Evolutionary conservation across 2,113 vertebrate genomes (phyloP), one percentile per base, ranked within the genome.

Genomic region (Eulemur macaco): DNA sequence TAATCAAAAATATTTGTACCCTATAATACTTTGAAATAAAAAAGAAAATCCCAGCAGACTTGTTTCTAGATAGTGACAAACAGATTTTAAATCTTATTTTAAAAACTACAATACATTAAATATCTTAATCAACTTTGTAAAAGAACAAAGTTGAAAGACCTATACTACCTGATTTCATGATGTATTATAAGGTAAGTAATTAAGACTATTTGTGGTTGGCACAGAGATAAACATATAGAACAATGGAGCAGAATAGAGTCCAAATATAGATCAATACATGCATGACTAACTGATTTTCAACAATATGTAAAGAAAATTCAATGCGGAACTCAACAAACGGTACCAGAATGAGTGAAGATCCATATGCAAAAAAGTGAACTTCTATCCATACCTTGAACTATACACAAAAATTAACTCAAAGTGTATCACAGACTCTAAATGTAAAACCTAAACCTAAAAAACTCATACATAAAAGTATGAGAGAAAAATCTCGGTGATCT

Each of bases 391-490:
- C 11, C 37, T 73, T 14, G 12, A 2, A n/a, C 0, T 25, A 23
- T 37, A 45, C 31, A 89, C 11, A 54, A 89, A 89, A 89, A 56
- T 74, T 42, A 83, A 88, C n/a, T 89, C n/a, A 88, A 94, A 94
- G 52, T 42, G 23, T 42, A 52, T 63, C 77, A 39, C 52, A 42
- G n/a, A 42, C 12, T 64, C 66, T 91, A 64, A 73, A 81, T 87
- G 6, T 47, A 64, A 86, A 95, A 60, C n/a, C n/a, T 54, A 42
- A 93, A 69, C 31, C 37, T 86, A 73, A 42, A 63, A 63, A 88
- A 73, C 17, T 94, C 29, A 66, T 42, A 45, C 31, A 56, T 23
- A 25, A 84, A 39, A 71, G 13, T 5, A 63, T 13, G 81, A 10
- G 52, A 76, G 13, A 69, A 77, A 77, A 91, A 52, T 34, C 15